These are phyloP conservation scores for Dolichotis patagonum DNA, from an alignment of 2,113 vertebrate genomes.

Conservation along the genomic window DNA sequence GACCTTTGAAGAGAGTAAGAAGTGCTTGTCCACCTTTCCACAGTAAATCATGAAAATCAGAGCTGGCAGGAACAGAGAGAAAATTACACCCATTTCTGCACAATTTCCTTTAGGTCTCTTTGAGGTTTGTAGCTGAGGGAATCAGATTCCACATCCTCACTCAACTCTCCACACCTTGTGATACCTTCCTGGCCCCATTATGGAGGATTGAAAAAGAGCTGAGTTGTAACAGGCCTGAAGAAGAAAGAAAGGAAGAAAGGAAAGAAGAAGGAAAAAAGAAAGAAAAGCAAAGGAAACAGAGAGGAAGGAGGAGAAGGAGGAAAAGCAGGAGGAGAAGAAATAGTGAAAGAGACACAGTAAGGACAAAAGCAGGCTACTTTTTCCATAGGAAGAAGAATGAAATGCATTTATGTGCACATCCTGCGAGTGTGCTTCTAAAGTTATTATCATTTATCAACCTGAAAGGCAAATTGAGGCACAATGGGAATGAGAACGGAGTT, in stretches of 20 bases:
- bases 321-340: background rate
- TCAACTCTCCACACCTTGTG: too few species aligned
- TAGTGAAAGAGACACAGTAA: background rate
- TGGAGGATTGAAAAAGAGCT: background rate
- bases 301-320: background rate
- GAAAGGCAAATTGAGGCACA: background rate
- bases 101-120: background rate
- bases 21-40: background rate
- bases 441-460: background rate
- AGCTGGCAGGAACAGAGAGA: background rate
- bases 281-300: background rate
- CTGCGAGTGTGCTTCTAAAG: slow-evolving; percentile 20
- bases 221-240: background rate
- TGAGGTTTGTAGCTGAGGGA: background rate
- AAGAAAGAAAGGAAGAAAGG: background rate
- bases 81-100: background rate
- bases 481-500: background rate
- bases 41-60: background rate
- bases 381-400: background rate
- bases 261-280: background rate
- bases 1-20: background rate
- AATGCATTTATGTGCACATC: background rate
- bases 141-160: too few species aligned
- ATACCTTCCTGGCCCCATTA: background rate
- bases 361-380: background rate